Conservation (phyloP, 2,113 vertebrate genomes). For the Ceratotherium simum region DNA sequence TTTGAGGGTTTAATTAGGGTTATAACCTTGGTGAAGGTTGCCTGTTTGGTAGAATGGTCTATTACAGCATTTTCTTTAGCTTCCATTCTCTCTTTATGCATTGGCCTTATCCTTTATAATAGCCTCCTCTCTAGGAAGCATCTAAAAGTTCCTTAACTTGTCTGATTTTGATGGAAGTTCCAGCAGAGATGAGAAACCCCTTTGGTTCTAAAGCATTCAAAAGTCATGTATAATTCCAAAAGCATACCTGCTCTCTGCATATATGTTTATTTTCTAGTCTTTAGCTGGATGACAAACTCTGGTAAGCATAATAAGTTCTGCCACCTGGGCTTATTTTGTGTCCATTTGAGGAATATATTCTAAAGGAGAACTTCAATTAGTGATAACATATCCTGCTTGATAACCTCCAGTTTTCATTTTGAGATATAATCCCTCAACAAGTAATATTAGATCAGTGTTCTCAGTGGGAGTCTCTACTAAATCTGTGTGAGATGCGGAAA, state of each 20-base stretch:
- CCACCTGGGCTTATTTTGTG: not conserved
- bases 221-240: not conserved
- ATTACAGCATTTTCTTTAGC: not conserved
- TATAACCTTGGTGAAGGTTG: not conserved
- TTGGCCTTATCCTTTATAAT: not conserved
- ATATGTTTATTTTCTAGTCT: not conserved
- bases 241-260: not conserved
- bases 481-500: not conserved
- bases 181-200: not conserved
- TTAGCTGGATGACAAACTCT: not conserved
- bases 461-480: not conserved
- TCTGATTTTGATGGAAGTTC: constrained; percentile 18
- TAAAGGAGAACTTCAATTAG: not conserved
- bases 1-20: not conserved
- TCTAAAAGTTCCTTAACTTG: not conserved
- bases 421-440: not conserved
- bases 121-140: not conserved
- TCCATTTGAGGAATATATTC: not conserved
- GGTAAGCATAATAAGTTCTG: not conserved
- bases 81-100: not conserved
- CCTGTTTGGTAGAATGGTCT: not conserved
- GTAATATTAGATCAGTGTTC: not conserved
- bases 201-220: not conserved
- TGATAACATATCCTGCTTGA: not conserved
- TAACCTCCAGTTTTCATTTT: not conserved